Evolutionary conservation across 2,888 invertebrate genomes (phyloP), one percentile per base, ranked within the genome.

Genomic region (Incurvaria masculella): DNA sequence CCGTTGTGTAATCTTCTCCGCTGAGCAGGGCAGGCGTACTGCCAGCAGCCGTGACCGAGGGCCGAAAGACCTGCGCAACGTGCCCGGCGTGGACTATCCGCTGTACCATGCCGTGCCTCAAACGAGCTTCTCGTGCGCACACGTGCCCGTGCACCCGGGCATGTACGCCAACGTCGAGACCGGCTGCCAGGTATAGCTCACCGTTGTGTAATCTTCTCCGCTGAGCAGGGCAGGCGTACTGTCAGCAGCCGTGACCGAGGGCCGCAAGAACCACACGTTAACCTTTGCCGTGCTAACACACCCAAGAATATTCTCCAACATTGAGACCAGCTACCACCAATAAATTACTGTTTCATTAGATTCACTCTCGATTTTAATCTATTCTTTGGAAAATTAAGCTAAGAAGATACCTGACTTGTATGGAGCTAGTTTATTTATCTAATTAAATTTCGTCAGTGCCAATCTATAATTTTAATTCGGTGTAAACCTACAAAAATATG

Each of bases 151-250:
- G 19, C 81, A 85, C 46, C 92, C 93, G 2, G 93, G 93, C 56
- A 92, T 93, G 85, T 93, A 93, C 64, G 93, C 93, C n/a, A 91
- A 93, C 62, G 86, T 90, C 1, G 93, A 93, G 67, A 87, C 93
- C 54, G 91, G 90, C 48, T 93, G 92, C 57, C 92, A 92, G 83
- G 90, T 88, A 64, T 60, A 59, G 51, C 10, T 43, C 14, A 16
- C 16, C 8, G 10, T n/a, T n/a, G 17, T 17, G n/a, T n/a, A n/a
- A n/a, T n/a, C n/a, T n/a, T n/a, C n/a, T n/a, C n/a, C n/a, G n/a
- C n/a, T n/a, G n/a, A n/a, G n/a, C n/a, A 27, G 10, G 10, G 14
- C 10, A 27, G 27, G 10, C 14, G 14, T 27, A 21, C 42, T 42
- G 21, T 42, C 20, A 23, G 21, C 21, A 6, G 16, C 16, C 5